Evolutionary conservation across 2,888 invertebrate species (phyloP), one percentile per base, ranked within the genome.

Genomic region (Drosophila macrothrix): DNA sequence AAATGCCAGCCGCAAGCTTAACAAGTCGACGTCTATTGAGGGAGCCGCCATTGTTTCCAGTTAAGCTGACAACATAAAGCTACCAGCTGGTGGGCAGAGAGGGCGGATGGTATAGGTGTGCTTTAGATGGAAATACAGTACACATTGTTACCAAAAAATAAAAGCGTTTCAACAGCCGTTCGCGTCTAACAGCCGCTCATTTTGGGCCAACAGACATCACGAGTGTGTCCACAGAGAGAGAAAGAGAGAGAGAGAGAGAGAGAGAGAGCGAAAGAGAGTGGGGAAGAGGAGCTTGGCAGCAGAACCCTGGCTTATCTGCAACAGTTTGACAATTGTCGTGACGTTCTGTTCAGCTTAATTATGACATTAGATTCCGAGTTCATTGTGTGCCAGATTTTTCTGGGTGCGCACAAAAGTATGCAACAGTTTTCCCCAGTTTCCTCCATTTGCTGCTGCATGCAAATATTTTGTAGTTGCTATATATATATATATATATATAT

Each of bases 1-100:
- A 88, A 88, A 83, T 71, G 88, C 82, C 88, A 85, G 83, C 83
- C 83, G 55, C 82, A 85, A 88, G 83, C 86, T 80, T 77, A 80
- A 76, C 77, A 79, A 76, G 66, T 49, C 49, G 59, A 49, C 62
- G 39, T 29, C 58, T 41, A 14, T 37, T 31, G 56, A 54, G 25
- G 61, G 53, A 53, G 52, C 43, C 35, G 56, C 75, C 66, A 83
- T 84, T 84, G 84, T 84, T 73, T 66, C 74, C 73, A 73, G 69
- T 74, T 70, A 74, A 80, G 80, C 67, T 66, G 39, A 33, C 67
- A 41, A 35, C 80, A 73, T 66, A 73, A 76, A 65, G 64, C 49
- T 55, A 54, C 29, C 37, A 14, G 61, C 9, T 14, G 28, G 46
- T 35, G 16, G 33, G 19, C 12, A 16, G 22, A 22, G 12, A 7